Conservation (phyloP, 2,888 invertebrate genomes). For the Pachycephus smyrnensis region DNA sequence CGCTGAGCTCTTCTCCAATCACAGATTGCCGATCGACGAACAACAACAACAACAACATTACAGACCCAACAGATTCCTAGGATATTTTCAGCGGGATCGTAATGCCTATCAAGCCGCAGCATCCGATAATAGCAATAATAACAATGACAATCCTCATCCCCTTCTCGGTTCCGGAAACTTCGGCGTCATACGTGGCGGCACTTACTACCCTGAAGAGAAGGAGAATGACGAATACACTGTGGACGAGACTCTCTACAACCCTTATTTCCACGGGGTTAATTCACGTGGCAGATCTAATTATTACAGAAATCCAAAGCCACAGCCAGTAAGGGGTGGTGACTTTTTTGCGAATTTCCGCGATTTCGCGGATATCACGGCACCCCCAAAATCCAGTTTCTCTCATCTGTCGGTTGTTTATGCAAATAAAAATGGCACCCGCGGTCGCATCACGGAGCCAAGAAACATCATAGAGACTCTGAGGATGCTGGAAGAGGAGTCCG, state of each 20-base stretch:
- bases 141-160: slow-evolving; percentile 70
- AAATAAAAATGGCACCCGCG: slow-evolving; percentile 79
- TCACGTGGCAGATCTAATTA: slow-evolving; percentile 79
- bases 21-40: slow-evolving; percentile 74
- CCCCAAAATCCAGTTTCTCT: slow-evolving; percentile 84
- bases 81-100: slow-evolving; percentile 61
- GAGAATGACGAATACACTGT: slow-evolving; percentile 75
- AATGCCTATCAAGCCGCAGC: slow-evolving; percentile 51
- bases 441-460: slow-evolving; percentile 74
- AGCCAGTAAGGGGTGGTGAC: slow-evolving; percentile 77
- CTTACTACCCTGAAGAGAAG: slow-evolving; percentile 79
- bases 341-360: slow-evolving; percentile 92
- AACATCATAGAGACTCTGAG: slow-evolving; percentile 86
- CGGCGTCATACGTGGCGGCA: slow-evolving; percentile 87
- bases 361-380: slow-evolving; percentile 90
- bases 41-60: slow-evolving; percentile 53
- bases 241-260: slow-evolving; percentile 72
- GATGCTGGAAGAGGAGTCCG: slow-evolving; percentile 75
- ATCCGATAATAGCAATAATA: slow-evolving; percentile 27
- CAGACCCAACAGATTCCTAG: slow-evolving; percentile 61
- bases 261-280: slow-evolving; percentile 75
- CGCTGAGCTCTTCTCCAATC: slow-evolving; percentile 75
- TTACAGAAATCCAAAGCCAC: slow-evolving; percentile 78
- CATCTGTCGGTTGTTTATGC: slow-evolving; percentile 87
- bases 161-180: slow-evolving; percentile 84